A percentile compares a stretch with the other conserved stretches of the same genome.
Evolutionary conservation across 2,888 invertebrate species (phyloP).

Genomic region (Dicyrtoma fusca): DNA sequence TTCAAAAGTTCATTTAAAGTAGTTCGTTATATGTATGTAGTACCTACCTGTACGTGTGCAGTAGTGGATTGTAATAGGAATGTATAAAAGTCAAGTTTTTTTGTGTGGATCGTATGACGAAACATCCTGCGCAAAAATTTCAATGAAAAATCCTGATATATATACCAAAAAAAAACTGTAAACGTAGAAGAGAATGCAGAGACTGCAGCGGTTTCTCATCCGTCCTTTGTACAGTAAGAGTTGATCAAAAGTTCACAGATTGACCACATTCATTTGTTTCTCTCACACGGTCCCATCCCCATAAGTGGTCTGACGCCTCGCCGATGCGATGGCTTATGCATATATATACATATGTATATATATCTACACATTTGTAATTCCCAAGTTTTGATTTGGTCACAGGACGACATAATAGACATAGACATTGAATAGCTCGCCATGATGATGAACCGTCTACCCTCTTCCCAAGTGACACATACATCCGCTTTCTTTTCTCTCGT

Average conservation of each 20-base stretch:
- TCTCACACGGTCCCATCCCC: background rate
- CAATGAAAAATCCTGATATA: too few relatives aligned
- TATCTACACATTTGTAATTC: background rate
- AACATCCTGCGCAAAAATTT: conserved; percentile 19
- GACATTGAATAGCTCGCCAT: background rate
- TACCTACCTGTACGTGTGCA: too few relatives aligned
- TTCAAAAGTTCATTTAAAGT: too few relatives aligned
- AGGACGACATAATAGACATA: too few relatives aligned
- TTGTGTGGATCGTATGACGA: background rate
- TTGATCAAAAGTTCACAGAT: conserved; percentile 35
- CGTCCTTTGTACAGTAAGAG: conserved; percentile 44
- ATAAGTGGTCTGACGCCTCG: too few relatives aligned
- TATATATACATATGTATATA: conserved; percentile 1
- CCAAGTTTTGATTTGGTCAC: too few relatives aligned
- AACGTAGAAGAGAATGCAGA: background rate
- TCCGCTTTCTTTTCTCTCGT: too few relatives aligned
- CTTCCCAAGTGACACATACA: background rate
- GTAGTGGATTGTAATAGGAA: too few relatives aligned
- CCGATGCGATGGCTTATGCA: background rate
- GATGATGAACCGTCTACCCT: background rate
- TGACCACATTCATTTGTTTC: conserved; percentile 1
- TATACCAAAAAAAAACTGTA: too few relatives aligned
- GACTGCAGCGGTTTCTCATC: conserved; percentile 40
- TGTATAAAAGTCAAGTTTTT: too few relatives aligned
- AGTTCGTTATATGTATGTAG: too few relatives aligned